Base-by-base conservation (phyloP, 2,113 vertebrate genomes). In the Heterotilapia buettikoferi region DNA sequence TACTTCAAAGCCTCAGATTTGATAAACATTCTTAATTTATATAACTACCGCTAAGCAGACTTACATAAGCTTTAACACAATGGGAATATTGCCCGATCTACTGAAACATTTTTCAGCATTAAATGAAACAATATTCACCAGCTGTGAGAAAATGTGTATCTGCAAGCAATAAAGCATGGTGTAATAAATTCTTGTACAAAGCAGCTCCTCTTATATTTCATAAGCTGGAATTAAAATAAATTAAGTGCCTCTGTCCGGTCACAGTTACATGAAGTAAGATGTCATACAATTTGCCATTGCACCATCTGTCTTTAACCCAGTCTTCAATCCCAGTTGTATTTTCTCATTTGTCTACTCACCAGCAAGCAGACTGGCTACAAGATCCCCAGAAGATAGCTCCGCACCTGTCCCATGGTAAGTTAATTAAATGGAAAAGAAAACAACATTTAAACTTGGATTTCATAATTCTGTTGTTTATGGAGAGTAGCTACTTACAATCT, bases 391-490 rank as follows among this genome's bases (percentile, higher is more conserved):
- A 93, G 92, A 2, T 13, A 78, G 87, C 90, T 88, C 81, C 90
- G 84, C 54, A n/a, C 84, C 84, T 94, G 66, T 97, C 96, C 95
- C 95, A 85, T 94, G 93, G 96, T 93, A 95, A 90, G 95, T 96
- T 78, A 97, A 97, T 96, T 97, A 97, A 97, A 96, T 4, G 11
- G 14, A 95, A 95, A 94, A 86, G 16, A 95, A 95, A 94, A 86
- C 86, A 92, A 87, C 83, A 93, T 95, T 92, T 90, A 95, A 92
- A 92, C 59, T 47, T 52, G 33, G 54, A 76, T 83, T 87, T 43
- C 47, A 82, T 82, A 79, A 88, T 85, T 81, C 26, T n/a, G 12
- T 31, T 88, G 33, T 88, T 57, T 81, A 59, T 21, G 78, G 0
- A n/a, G 3, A 84, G 26, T 21, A 4, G 5, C 26, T 50, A 19